Evolutionary conservation across 1,140 invertebrate genomes (phyloP).

Genomic region (Bombus fervidus): DNA sequence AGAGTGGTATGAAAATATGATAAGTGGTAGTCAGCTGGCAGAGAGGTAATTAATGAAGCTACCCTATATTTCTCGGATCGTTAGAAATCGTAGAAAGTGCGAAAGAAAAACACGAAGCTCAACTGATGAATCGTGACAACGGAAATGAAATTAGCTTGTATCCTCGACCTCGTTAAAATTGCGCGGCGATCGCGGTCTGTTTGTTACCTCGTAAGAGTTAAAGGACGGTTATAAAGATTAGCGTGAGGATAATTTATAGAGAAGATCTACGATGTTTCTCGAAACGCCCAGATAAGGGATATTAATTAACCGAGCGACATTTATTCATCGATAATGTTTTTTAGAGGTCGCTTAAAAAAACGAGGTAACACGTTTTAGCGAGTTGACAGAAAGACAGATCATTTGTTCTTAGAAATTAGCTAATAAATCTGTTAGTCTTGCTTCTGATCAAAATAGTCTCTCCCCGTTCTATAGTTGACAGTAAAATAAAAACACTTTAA

Average conservation of each 20-base stretch:
- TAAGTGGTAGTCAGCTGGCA: too few relatives aligned
- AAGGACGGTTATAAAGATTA: background rate
- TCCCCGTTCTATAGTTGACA: too few relatives aligned
- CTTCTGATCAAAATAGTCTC: background rate
- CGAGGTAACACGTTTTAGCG: background rate
- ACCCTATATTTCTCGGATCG: too few relatives aligned
- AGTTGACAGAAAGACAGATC: background rate
- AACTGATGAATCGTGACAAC: too few relatives aligned
- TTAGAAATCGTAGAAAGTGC: too few relatives aligned
- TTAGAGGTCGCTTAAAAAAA: background rate
- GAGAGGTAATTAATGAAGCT: too few relatives aligned
- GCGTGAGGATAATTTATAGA: background rate
- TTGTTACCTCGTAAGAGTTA: background rate
- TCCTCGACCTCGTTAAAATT: conserved; percentile 9
- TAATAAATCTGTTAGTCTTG: background rate
- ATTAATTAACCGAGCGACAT: background rate
- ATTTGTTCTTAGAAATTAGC: background rate
- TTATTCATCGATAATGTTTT: background rate
- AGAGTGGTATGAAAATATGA: background rate
- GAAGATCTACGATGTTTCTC: background rate
- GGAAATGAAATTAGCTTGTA: background rate
- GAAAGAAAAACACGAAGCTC: too few relatives aligned
- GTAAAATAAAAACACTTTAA: too few relatives aligned
- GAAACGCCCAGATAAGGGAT: background rate
- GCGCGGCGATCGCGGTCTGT: background rate